These are phyloP conservation scores for Sterrhoptilus dennistouni DNA, from an alignment of 2,113 vertebrate genomes.

Conservation along the genomic window DNA sequence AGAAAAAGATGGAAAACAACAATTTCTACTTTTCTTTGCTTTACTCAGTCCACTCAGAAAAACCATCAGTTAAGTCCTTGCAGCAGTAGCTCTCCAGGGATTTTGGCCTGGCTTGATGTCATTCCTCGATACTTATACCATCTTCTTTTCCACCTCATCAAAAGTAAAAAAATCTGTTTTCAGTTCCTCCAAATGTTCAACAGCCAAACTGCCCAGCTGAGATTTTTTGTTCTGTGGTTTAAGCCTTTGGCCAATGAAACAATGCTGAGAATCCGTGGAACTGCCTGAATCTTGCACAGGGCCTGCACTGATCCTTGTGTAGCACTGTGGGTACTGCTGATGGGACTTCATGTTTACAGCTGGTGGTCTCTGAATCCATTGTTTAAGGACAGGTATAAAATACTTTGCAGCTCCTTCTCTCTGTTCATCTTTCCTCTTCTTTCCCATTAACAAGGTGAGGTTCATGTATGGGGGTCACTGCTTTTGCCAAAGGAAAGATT, in stretches of 20 bases:
- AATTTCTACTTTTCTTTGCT: not conserved
- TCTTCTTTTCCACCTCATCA: not conserved
- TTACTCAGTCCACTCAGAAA: not conserved
- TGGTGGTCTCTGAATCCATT: not conserved
- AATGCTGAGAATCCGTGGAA: not conserved
- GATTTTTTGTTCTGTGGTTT: not conserved
- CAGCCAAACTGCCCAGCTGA: not conserved
- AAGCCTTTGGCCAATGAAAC: accelerated
- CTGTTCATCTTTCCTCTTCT: accelerated
- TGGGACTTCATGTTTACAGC: not conserved
- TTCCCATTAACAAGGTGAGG: not conserved
- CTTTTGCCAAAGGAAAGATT: not conserved
- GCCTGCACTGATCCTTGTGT: not conserved
- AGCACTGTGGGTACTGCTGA: not conserved
- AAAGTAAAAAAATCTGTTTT: not conserved
- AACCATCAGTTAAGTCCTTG: not conserved
- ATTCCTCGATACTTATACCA: not conserved
- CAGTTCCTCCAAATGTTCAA: not conserved
- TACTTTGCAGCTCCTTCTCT: not conserved
- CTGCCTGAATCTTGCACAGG: not conserved
- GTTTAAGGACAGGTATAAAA: not conserved
- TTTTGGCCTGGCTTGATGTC: not conserved
- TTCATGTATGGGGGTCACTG: not conserved
- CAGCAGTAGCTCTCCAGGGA: not conserved
- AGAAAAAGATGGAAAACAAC: not conserved